Conservation (phyloP, 2,888 invertebrate species). For the Andrena bicolor region DNA sequence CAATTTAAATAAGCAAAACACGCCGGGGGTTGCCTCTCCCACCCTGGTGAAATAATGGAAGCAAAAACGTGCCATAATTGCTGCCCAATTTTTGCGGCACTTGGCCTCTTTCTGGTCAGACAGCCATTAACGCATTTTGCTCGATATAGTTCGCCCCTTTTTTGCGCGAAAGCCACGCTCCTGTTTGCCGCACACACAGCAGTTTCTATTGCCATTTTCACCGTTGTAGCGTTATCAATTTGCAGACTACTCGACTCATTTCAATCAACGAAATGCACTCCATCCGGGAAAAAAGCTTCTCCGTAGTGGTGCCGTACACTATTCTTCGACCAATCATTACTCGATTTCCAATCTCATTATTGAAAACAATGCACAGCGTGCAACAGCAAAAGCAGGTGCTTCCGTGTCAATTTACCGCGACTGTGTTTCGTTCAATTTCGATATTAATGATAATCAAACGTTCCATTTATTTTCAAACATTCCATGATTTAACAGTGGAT, state of each 20-base stretch:
- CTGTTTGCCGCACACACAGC: not conserved
- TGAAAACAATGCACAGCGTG: not conserved
- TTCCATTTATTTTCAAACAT: too few species aligned
- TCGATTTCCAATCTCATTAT: not conserved
- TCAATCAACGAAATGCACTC: conserved; percentile 4
- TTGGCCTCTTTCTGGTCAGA: not conserved
- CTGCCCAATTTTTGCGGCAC: not conserved
- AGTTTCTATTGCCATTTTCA: conserved; percentile 3
- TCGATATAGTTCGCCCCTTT: not conserved
- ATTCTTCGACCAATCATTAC: not conserved
- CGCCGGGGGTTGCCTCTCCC: not conserved
- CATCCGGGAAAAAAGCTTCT: not conserved
- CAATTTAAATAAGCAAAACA: conserved; percentile 14
- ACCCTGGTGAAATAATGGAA: not conserved
- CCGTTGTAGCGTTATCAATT: not conserved
- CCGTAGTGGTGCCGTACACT: not conserved
- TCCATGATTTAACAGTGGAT: too few species aligned
- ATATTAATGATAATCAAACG: too few species aligned
- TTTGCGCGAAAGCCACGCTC: not conserved
- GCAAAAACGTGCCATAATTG: not conserved
- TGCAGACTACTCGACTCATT: conserved; percentile 8
- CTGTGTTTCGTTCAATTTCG: not conserved
- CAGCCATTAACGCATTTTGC: conserved; percentile 1
- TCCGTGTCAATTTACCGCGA: not conserved
- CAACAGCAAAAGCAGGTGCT: not conserved